Base-by-base conservation (phyloP, 2,888 invertebrate species). In the Drosophila subsilvestris region DNA sequence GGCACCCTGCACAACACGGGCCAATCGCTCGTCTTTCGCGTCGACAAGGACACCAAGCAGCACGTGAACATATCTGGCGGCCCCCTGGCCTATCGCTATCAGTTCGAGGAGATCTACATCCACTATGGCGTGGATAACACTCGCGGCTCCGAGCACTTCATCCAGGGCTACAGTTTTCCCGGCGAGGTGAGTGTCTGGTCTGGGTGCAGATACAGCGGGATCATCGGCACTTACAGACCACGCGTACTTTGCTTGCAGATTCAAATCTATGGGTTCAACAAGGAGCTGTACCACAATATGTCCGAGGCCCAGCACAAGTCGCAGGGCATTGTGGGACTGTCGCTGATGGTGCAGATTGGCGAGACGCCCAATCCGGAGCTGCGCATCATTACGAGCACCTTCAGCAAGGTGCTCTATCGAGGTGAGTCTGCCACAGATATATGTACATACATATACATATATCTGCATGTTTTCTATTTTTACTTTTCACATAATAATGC, bases 21-120 rank as follows among this genome's bases (percentile, higher is more conserved):
- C 0, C 98, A 98, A 92, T 97, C 98, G 65, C 93, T 99, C 77
- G 97, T 98, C 79, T 97, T 98, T 93, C 95, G 97, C 57, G 96
- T 98, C 69, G 97, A 98, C 91, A 97, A 96, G 90, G 97, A 97
- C 90, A 96, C 96, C 54, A 97, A 97, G 90, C 96, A 96, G 86
- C 96, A 96, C 88, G 97, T 99, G 74, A 98, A 98, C 93, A 98
- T 99, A 90, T 97, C 97, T 51, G 98, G 98, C 7, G 99, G 99
- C 0, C 99, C 99, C 0, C 94, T 99, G 72, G 97, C 98, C 76
- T 99, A 99, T 93, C 94, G 97, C 78, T 99, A 98, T 93, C 97
- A 97, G 92, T 97, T 98, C 88, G 97, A 97, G 89, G 98, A 98
- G 93, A 97, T 98, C 91, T 98, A 98, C 93, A 96, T 98, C 90